A percentile compares a stretch with the other conserved stretches of the same genome.
These are phyloP conservation scores for Aurelia aurita DNA, from an alignment of 30 jellyfish, hydroid and myxozoan species.

Conservation along the genomic window DNA sequence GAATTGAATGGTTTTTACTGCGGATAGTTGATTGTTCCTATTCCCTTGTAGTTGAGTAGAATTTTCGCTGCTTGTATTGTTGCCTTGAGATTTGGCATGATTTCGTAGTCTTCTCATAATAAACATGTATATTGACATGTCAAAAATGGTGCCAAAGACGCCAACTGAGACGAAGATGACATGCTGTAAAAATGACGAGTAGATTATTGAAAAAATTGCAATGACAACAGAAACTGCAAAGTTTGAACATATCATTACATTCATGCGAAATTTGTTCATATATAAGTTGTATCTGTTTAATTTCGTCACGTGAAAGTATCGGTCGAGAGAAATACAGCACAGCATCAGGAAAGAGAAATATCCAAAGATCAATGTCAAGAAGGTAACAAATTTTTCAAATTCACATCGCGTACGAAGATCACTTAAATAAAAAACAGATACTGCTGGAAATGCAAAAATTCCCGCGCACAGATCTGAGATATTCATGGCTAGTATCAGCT, in stretches of 20 bases:
- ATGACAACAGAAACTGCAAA: conserved; percentile 14
- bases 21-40: conserved; percentile 43
- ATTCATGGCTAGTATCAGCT: no score
- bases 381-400: conserved; percentile 14
- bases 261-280: conserved; percentile 55
- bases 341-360: conserved; percentile 54
- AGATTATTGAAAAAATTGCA: not conserved
- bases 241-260: conserved; percentile 5
- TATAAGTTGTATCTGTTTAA: conserved; percentile 38
- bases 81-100: no score
- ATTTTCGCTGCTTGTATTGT: no score
- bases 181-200: conserved; percentile 22
- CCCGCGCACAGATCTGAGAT: conserved; percentile 62
- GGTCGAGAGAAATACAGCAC: conserved; percentile 26
- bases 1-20: conserved; percentile 55
- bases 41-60: conserved; percentile 4
- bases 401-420: conserved; percentile 9
- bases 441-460: conserved; percentile 15
- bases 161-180: no score
- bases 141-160: no score
- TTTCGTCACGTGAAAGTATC: conserved; percentile 45
- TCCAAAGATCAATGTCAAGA: conserved; percentile 23
- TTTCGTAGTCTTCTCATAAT: no score
- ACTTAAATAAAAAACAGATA: not conserved
- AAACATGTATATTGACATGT: no score